Evolutionary conservation across 2,888 invertebrate genomes (phyloP).

Genomic region (Mythimna lalbum): DNA sequence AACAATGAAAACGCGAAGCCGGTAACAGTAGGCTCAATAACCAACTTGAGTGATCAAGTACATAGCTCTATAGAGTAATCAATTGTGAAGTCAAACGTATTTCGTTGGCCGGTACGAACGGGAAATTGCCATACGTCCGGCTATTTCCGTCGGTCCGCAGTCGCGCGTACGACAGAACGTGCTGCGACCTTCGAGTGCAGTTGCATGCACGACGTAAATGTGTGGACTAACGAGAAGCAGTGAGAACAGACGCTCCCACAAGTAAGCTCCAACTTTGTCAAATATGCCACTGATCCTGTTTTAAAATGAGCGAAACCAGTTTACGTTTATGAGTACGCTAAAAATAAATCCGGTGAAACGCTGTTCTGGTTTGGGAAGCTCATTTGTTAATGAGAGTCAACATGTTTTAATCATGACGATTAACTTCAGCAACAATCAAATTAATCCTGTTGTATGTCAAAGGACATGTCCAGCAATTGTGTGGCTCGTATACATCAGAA

Average conservation of each 20-base stretch:
- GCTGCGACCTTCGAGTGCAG: slow-evolving; percentile 80
- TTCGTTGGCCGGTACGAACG: slow-evolving; percentile 67
- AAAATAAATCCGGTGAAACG: slow-evolving; percentile 46
- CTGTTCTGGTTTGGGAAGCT: slow-evolving; percentile 37
- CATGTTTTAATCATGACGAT: slow-evolving; percentile 30
- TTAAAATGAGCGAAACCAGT: slow-evolving; percentile 55
- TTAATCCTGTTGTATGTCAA: slow-evolving; percentile 24
- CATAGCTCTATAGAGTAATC: slow-evolving; percentile 45
- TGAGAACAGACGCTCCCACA: slow-evolving; percentile 38
- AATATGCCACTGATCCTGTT: slow-evolving; percentile 59
- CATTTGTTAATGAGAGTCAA: slow-evolving; percentile 45
- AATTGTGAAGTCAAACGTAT: slow-evolving; percentile 57
- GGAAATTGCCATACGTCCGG: slow-evolving; percentile 84
- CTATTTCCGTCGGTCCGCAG: slow-evolving; percentile 83
- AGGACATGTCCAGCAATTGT: slow-evolving; percentile 5
- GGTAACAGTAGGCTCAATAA: slow-evolving; percentile 1
- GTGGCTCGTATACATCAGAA: slow-evolving; percentile 14
- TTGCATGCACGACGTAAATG: slow-evolving; percentile 63
- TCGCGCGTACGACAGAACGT: slow-evolving; percentile 67
- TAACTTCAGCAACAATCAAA: slow-evolving; percentile 26
- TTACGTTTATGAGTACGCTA: slow-evolving; percentile 37
- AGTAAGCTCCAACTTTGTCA: slow-evolving; percentile 45
- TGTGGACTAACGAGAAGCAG: slow-evolving; percentile 34
- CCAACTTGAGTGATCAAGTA: slow-evolving; percentile 29
- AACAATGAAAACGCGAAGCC: slow-evolving; percentile 28